These are phyloP conservation scores for Alitta virens DNA, from an alignment of 2,888 invertebrate species.

Conservation along the genomic window DNA sequence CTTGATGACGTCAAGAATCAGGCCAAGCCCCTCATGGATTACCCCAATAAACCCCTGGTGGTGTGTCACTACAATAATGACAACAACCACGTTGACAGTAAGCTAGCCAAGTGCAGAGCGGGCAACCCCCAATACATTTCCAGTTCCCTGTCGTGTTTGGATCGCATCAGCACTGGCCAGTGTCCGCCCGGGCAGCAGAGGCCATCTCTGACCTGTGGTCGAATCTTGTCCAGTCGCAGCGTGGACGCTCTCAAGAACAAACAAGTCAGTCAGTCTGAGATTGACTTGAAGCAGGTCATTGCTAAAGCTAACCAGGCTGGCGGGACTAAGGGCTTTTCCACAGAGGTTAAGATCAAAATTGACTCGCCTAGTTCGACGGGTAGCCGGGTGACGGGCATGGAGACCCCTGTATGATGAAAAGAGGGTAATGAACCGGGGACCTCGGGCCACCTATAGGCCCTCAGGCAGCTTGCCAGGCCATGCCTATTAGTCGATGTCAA, in stretches of 20 bases:
- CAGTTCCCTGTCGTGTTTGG: constrained; percentile 9
- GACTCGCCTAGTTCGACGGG: neutral
- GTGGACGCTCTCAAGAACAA: neutral
- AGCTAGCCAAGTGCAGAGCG: constrained; percentile 6
- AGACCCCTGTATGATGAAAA: constrained; percentile 13
- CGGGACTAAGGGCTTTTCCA: too few species aligned
- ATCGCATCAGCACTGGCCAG: neutral
- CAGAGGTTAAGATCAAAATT: neutral
- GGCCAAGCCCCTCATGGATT: neutral
- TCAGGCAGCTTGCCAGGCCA: too few species aligned
- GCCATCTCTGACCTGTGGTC: neutral
- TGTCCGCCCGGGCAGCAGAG: neutral
- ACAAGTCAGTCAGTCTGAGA: neutral
- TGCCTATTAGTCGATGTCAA: too few species aligned
- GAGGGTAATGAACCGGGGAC: neutral
- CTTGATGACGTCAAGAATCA: neutral
- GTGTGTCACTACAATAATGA: neutral
- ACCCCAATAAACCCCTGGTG: neutral
- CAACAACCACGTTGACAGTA: constrained; percentile 5
- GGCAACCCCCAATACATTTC: neutral
- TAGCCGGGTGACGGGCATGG: constrained; percentile 9
- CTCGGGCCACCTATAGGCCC: too few species aligned
- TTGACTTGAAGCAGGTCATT: neutral
- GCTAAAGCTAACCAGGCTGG: neutral
- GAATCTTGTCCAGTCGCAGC: constrained; percentile 4